Evolutionary conservation across 2,113 vertebrate genomes (phyloP).

Genomic region (Psephotus haematonotus): DNA sequence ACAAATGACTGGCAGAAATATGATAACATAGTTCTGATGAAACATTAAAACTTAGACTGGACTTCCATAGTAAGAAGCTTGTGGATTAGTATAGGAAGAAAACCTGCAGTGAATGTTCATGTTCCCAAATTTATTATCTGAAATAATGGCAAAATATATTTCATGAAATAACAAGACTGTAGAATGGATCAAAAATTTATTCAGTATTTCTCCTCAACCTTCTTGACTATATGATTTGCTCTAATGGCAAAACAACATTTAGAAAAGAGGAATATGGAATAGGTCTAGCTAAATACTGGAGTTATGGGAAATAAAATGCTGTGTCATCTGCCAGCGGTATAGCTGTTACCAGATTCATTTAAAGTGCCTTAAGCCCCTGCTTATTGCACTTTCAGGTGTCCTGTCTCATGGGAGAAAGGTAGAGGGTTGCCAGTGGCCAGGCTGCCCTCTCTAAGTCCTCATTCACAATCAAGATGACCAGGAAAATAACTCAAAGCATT

Average conservation of each 20-base stretch:
- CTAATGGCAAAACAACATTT: neutral
- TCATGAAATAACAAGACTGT: neutral
- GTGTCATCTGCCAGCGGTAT: neutral
- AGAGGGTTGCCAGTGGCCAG: neutral
- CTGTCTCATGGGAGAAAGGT: neutral
- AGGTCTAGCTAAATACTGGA: neutral
- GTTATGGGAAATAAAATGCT: neutral
- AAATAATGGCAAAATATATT: neutral
- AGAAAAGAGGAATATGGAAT: neutral
- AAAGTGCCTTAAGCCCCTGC: neutral
- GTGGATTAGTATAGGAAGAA: neutral
- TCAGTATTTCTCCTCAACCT: neutral
- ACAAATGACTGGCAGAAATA: conserved; percentile 20
- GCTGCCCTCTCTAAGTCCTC: neutral
- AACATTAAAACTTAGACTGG: neutral
- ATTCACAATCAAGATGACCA: neutral
- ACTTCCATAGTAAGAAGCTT: conserved; percentile 36
- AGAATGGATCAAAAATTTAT: neutral
- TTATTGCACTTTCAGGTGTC: neutral
- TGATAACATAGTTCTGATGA: neutral
- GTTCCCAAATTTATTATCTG: neutral
- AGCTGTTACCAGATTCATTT: neutral
- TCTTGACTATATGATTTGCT: neutral
- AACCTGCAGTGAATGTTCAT: neutral
- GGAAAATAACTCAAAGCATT: neutral